Percentiles rank a stretch among this genome's conserved stretches.
These are phyloP conservation scores for Chrysolina haemoptera DNA, from an alignment of 2,888 invertebrate species.

Conservation along the genomic window DNA sequence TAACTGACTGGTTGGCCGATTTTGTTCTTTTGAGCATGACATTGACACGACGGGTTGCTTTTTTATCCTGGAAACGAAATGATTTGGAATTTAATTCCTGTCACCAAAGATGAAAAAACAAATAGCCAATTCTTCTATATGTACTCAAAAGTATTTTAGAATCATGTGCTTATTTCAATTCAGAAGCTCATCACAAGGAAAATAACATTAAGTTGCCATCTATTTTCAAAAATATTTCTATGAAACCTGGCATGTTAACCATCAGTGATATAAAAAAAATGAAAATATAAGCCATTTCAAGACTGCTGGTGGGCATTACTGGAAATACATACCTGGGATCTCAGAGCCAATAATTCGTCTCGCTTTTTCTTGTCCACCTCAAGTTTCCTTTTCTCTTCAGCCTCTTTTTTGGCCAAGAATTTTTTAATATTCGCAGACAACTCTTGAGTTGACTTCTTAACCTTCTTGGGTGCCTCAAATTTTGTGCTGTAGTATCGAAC, in stretches of 20 bases:
- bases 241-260: too few species aligned
- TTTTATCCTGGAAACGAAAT: conserved; percentile 65
- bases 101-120: too few species aligned
- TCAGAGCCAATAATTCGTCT: conserved; percentile 76
- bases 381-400: conserved; percentile 81
- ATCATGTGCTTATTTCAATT: too few species aligned
- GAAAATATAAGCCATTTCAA: too few species aligned
- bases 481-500: conserved; percentile 82
- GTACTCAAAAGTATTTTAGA: too few species aligned
- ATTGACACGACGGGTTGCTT: conserved; percentile 67
- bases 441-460: conserved; percentile 76
- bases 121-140: too few species aligned
- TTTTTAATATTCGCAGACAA: conserved; percentile 87
- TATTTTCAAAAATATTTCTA: too few species aligned
- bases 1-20: conserved; percentile 89
- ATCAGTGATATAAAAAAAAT: too few species aligned
- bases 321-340: conserved; percentile 67
- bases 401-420: conserved; percentile 86
- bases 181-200: too few species aligned
- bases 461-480: conserved; percentile 87
- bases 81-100: too few species aligned
- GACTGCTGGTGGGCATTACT: background rate
- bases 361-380: conserved; percentile 77
- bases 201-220: too few species aligned
- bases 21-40: conserved; percentile 85